Evolutionary conservation across 2,113 vertebrate species (phyloP).

Genomic region (Okapia johnstoni): DNA sequence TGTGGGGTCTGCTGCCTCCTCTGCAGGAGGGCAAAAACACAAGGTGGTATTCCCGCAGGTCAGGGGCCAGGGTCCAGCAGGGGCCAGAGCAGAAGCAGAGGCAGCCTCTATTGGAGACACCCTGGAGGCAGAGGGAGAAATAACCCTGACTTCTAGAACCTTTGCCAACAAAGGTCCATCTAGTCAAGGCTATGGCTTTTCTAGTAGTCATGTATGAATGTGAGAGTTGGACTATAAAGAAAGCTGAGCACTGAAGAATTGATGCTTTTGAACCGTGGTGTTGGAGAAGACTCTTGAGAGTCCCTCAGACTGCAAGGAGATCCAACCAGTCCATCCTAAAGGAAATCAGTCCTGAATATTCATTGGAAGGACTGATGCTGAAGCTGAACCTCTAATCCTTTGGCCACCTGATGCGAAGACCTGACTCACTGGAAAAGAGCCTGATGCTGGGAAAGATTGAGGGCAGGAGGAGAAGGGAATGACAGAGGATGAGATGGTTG

Average conservation of each 20-base stretch:
- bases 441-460: background rate
- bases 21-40: background rate
- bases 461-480: fast-evolving
- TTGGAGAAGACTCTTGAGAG: background rate
- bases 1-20: fast-evolving
- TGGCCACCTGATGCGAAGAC: background rate
- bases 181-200: background rate
- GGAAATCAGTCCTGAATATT: fast-evolving
- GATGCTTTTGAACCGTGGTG: background rate
- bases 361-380: background rate
- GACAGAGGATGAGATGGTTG: background rate
- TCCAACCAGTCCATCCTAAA: background rate
- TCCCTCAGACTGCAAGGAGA: background rate
- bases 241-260: fast-evolving
- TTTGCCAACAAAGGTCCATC: background rate
- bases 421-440: background rate
- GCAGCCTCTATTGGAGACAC: fast-evolving
- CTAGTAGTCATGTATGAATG: background rate
- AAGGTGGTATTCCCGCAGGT: background rate
- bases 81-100: too few species aligned
- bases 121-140: background rate
- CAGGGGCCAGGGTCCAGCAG: fast-evolving
- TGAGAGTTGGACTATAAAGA: background rate
- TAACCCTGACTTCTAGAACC: fast-evolving
- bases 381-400: background rate